These are phyloP conservation scores for Drosophila parvula DNA, from an alignment of 1,140 invertebrate genomes.

Conservation along the genomic window DNA sequence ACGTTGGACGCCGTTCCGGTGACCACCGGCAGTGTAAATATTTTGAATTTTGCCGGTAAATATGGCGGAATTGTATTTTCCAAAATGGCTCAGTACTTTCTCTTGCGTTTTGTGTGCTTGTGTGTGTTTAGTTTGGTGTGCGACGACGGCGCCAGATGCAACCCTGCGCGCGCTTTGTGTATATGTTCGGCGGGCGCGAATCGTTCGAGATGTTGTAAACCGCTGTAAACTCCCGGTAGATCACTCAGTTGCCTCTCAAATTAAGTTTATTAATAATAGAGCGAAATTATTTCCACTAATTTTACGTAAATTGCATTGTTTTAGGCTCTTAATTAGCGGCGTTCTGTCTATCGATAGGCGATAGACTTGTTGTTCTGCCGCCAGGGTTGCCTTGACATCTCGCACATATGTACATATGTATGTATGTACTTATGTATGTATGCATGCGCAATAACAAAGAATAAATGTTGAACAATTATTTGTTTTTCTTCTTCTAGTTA, in stretches of 20 bases:
- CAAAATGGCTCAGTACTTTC: conserved; percentile 81
- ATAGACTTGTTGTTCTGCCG: conserved; percentile 28
- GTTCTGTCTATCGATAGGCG: conserved; percentile 27
- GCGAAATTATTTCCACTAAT: neutral
- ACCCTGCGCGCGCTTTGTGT: conserved; percentile 69
- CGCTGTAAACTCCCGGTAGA: neutral
- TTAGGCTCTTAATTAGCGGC: conserved; percentile 12
- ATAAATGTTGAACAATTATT: conserved; percentile 8
- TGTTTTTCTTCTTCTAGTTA: conserved; percentile 9
- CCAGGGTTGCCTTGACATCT: conserved; percentile 52
- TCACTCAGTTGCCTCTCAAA: neutral
- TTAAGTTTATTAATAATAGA: conserved; percentile 1
- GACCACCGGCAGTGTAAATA: conserved; percentile 75
- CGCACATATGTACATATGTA: neutral
- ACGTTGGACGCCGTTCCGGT: conserved; percentile 42
- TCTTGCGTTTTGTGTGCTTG: conserved; percentile 67
- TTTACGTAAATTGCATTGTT: neutral
- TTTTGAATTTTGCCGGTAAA: conserved; percentile 84
- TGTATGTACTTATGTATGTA: neutral
- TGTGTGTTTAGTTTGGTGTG: conserved; percentile 37
- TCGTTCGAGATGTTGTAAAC: neutral
- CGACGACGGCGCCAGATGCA: conserved; percentile 62
- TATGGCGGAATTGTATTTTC: conserved; percentile 83
- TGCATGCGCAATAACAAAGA: conserved; percentile 39
- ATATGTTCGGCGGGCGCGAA: conserved; percentile 31